Evolutionary conservation across 2,888 invertebrate genomes (phyloP).

Genomic region (Cataglyphis albicans): DNA sequence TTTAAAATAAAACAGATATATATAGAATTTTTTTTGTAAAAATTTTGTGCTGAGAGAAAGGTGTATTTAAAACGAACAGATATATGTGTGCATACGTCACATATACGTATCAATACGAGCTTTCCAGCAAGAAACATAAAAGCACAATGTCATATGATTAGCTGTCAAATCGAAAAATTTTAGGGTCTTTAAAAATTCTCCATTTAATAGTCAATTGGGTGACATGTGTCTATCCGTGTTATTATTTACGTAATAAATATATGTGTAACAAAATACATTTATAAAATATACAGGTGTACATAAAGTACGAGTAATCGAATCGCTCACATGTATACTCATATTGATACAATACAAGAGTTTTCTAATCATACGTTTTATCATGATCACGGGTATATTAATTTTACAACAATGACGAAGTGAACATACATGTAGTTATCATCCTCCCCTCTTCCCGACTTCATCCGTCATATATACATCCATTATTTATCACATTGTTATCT

Average conservation of each 20-base stretch:
- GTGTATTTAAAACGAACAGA: not conserved
- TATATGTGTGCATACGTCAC: not conserved
- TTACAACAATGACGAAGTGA: constrained; percentile 28
- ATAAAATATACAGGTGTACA: not conserved
- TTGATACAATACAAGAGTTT: not conserved
- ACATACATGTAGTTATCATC: constrained; percentile 12
- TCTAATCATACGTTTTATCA: constrained; percentile 12
- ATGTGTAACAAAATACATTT: not conserved
- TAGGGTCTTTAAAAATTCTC: too few species aligned
- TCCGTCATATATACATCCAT: not conserved
- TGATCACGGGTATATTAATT: constrained; percentile 32
- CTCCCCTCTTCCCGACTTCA: not conserved
- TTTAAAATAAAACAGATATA: not conserved
- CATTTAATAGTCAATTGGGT: too few species aligned
- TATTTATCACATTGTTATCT: constrained; percentile 37
- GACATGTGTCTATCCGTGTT: too few species aligned
- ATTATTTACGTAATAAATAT: too few species aligned
- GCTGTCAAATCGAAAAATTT: too few species aligned
- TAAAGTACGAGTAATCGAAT: too few species aligned
- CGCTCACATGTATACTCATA: not conserved
- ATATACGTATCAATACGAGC: not conserved
- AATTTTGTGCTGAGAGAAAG: not conserved
- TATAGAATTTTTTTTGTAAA: not conserved
- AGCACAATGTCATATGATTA: too few species aligned
- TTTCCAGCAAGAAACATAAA: too few species aligned